Evolutionary conservation across 2,888 invertebrate genomes (phyloP).

Genomic region (Leptodirus hochenwartii): DNA sequence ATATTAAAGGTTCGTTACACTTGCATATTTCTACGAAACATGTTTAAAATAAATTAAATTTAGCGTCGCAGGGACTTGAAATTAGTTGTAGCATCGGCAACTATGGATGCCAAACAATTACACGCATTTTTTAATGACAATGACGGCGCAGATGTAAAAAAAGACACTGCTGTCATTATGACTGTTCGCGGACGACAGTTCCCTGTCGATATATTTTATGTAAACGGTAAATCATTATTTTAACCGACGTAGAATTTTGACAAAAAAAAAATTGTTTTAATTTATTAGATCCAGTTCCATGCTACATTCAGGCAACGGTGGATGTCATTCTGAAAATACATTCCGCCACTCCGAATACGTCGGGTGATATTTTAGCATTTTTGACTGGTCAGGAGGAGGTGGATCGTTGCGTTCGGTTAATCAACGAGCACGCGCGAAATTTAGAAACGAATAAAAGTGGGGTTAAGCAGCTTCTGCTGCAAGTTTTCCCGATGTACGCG

Average conservation of each 20-base stretch:
- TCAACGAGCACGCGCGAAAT: constrained; percentile 40
- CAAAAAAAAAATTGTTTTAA: too few relatives aligned
- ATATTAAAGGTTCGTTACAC: constrained; percentile 45
- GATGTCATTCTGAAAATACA: constrained; percentile 85
- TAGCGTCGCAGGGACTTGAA: constrained; percentile 65
- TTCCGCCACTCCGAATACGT: constrained; percentile 47
- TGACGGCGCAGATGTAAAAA: constrained; percentile 24
- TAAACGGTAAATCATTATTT: constrained; percentile 35
- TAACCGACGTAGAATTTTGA: too few relatives aligned
- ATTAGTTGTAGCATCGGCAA: constrained; percentile 85
- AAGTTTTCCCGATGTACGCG: constrained; percentile 87
- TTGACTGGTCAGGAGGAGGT: constrained; percentile 92
- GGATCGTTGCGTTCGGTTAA: constrained; percentile 46
- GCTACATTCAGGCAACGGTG: constrained; percentile 75
- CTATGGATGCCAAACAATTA: constrained; percentile 80
- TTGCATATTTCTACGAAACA: neutral
- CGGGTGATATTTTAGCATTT: constrained; percentile 82
- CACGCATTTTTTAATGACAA: constrained; percentile 55
- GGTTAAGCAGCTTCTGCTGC: too few relatives aligned
- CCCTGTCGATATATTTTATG: constrained; percentile 73
- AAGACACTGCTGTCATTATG: constrained; percentile 61
- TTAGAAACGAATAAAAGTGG: constrained; percentile 31
- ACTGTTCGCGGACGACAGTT: constrained; percentile 77
- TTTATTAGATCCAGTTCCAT: constrained; percentile 62
- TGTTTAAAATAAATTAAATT: constrained; percentile 2